Evolutionary conservation across 2,797 vertebrate species (phyloP), one percentile per base, ranked within the genome.

Genomic region (Carapus acus): DNA sequence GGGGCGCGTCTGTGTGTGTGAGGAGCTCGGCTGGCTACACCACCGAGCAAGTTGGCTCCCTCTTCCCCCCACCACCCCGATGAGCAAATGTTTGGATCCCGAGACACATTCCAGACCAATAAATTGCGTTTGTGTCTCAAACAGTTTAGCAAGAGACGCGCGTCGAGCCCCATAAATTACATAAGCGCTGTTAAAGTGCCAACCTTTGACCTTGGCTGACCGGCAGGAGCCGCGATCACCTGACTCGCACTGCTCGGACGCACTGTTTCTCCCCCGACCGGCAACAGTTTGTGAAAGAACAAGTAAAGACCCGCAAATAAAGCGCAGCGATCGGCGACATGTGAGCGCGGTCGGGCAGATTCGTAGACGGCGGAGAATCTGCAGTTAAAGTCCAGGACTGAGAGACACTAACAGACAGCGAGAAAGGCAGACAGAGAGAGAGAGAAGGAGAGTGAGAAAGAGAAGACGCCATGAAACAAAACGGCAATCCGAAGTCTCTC

Each of bases 101-200:
- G 65, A 43, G 44, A 54, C 55, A n/a, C 55, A 49, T 39, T 67
- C 65, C 69, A 84, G 78, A 82, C 80, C 74, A 72, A 86, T 87
- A 81, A 84, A 86, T 82, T 74, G 58, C 37, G 61, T 67, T 78
- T 83, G 69, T 71, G 82, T 80, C 78, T 69, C 71, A 40, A 84
- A 82, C 78, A 75, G 82, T 83, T 84, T 74, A 82, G 76, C 69
- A 58, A 79, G 77, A 77, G 77, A 76, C 77, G 78, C 69, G 71
- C 79, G 77, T 81, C 81, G 69, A 81, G 79, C 71, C 70, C 83
- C 86, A 89, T 89, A 89, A 88, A 90, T 90, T 86, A 88, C 81
- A 84, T 80, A 86, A 86, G 74, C 75, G 85, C 85, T 87, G 87
- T 89, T 86, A 88, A 89, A 90, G 84, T 87, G 89, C 86, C 85